phyloP scores from a whole-genome alignment of 2,113 vertebrate species.

The Calidris pygmaea region DNA sequence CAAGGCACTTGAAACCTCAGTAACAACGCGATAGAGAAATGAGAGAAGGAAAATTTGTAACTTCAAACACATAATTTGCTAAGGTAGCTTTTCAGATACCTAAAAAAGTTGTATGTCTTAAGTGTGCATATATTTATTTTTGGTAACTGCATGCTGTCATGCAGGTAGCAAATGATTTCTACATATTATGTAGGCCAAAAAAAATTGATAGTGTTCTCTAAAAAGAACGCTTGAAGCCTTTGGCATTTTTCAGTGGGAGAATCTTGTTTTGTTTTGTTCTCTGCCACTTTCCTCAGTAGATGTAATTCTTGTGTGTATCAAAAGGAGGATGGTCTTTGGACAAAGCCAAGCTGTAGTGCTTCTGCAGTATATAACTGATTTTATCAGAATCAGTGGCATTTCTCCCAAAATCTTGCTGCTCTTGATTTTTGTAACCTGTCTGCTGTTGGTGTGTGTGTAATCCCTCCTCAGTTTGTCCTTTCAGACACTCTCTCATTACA shows the following conservation, averaged over 20 bases:
- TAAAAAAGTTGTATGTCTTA: neutral
- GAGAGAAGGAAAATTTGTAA: neutral
- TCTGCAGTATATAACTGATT: neutral
- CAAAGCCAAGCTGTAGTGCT: neutral
- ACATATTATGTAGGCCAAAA: neutral
- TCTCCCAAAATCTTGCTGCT: neutral
- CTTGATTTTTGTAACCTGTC: neutral
- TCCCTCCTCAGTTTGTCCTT: neutral
- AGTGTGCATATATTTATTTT: neutral
- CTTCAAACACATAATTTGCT: neutral
- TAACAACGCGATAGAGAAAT: neutral
- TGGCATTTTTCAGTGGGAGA: neutral
- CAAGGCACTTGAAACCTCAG: neutral
- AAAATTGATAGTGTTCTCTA: neutral
- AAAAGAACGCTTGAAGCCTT: neutral
- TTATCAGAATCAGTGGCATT: neutral
- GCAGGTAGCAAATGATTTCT: neutral
- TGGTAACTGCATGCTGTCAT: neutral
- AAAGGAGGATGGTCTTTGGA: neutral
- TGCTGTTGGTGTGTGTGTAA: neutral
- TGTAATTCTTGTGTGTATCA: neutral
- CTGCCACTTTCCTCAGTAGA: neutral
- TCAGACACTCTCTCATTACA: neutral
- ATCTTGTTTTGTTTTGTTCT: neutral
- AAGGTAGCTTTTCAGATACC: neutral